phyloP scores from a whole-genome alignment of 92 coral and sea anemone genomes.

The Phenganax marumi region DNA sequence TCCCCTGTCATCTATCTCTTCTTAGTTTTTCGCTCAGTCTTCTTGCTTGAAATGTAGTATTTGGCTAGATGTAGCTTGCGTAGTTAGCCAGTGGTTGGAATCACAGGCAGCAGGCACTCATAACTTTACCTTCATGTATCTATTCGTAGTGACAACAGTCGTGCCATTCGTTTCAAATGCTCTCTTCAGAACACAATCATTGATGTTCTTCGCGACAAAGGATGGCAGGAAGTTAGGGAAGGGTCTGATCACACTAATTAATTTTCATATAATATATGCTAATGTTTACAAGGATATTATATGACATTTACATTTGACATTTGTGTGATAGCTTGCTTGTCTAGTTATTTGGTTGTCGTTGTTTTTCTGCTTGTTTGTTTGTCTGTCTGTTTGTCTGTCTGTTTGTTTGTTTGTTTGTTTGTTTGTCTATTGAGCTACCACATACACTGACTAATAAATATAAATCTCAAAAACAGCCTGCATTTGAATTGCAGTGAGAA shows the following conservation, averaged over 20 bases:
- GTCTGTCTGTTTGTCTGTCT: neutral
- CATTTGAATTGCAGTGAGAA: conserved; percentile 60
- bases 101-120: neutral
- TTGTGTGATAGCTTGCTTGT: too few relatives aligned
- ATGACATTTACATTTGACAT: too few relatives aligned
- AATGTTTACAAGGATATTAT: too few relatives aligned
- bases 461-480: neutral
- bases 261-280: neutral
- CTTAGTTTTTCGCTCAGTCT: too few relatives aligned
- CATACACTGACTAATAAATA: neutral
- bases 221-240: conserved; percentile 88
- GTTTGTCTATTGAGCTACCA: neutral
- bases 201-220: conserved; percentile 89
- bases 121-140: neutral
- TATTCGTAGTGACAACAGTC: conserved; percentile 80
- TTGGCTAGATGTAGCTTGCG: neutral
- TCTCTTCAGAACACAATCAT: conserved; percentile 89
- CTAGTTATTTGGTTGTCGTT: too few relatives aligned
- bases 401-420: neutral
- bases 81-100: neutral
- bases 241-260: conserved; percentile 58
- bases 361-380: too few relatives aligned
- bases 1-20: too few relatives aligned
- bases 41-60: too few relatives aligned
- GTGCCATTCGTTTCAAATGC: conserved; percentile 85